Percentiles rank a stretch among this genome's conserved stretches.
These are phyloP conservation scores for Busseola fusca DNA, from an alignment of 2,888 invertebrate species.

Conservation along the genomic window DNA sequence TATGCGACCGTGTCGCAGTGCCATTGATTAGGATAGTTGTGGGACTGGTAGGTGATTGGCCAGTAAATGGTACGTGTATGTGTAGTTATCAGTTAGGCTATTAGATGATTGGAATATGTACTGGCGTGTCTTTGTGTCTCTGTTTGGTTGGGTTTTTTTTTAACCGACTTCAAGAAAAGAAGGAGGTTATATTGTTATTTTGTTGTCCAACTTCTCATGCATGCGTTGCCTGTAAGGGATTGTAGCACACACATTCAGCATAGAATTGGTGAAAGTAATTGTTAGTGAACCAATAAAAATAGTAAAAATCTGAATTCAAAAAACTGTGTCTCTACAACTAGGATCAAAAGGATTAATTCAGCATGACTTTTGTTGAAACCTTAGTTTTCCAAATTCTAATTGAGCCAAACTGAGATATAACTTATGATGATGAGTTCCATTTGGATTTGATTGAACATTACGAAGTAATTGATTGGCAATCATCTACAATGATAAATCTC, in stretches of 20 bases:
- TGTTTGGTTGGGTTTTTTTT: not conserved
- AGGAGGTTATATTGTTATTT: too few species aligned
- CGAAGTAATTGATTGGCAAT: not conserved
- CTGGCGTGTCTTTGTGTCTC: not conserved
- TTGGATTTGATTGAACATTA: not conserved
- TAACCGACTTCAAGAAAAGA: too few species aligned
- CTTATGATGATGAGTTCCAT: too few species aligned
- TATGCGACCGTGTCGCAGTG: slow-evolving; percentile 31
- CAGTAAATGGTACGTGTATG: slow-evolving; percentile 1
- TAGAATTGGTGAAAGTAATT: too few species aligned
- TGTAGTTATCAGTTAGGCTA: slow-evolving; percentile 3
- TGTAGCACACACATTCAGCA: too few species aligned
- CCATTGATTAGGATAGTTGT: slow-evolving; percentile 42
- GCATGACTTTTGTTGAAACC: not conserved
- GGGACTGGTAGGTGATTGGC: slow-evolving; percentile 27
- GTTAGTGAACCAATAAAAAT: too few species aligned
- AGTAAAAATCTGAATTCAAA: not conserved
- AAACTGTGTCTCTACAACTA: not conserved
- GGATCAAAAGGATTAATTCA: not conserved
- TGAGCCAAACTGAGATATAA: not conserved
- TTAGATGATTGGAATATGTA: slow-evolving; percentile 39
- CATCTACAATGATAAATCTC: not conserved
- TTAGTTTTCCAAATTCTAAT: not conserved
- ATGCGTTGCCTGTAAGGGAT: too few species aligned
- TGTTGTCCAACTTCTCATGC: too few species aligned